phyloP scores from a whole-genome alignment of 2,888 invertebrate genomes.

The Tetragonisca angustula region DNA sequence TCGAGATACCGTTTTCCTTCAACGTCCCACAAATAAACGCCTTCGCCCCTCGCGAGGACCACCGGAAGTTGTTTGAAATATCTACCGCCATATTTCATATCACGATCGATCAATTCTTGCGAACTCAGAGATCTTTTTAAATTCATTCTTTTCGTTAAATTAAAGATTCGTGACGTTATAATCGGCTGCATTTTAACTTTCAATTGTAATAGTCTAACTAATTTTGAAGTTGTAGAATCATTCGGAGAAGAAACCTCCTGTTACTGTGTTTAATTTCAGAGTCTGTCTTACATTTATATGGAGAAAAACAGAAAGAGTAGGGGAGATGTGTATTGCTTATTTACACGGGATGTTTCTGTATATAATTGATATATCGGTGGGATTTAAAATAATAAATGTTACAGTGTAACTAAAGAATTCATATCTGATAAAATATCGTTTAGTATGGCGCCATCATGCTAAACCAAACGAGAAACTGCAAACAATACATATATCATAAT shows the following conservation, averaged over 20 bases:
- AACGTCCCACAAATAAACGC: constrained; percentile 92
- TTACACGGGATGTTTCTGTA: constrained; percentile 53
- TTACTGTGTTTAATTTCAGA: constrained; percentile 24
- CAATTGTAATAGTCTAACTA: neutral
- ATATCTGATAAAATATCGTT: constrained; percentile 65
- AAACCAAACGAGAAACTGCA: constrained; percentile 61
- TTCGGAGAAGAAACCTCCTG: neutral
- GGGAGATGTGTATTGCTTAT: constrained; percentile 41
- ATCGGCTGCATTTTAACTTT: constrained; percentile 64
- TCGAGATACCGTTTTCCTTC: constrained; percentile 92
- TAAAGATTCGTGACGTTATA: constrained; percentile 52
- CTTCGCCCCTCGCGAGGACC: constrained; percentile 88
- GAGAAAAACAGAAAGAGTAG: constrained; percentile 23
- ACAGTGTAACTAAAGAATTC: constrained; percentile 24
- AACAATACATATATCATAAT: constrained; percentile 42
- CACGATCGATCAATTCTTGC: constrained; percentile 85
- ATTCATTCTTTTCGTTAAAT: constrained; percentile 29
- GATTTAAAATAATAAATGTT: constrained; percentile 64
- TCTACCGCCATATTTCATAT: constrained; percentile 88
- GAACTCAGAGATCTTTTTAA: constrained; percentile 69
- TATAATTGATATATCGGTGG: constrained; percentile 50
- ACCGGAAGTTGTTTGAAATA: constrained; percentile 91
- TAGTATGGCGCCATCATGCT: constrained; percentile 59
- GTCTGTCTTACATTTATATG: constrained; percentile 63
- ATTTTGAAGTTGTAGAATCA: neutral